Percentiles rank a stretch among this genome's conserved stretches.
Conservation (phyloP, 2,113 vertebrate species). For the Cynocephalus volans region DNA sequence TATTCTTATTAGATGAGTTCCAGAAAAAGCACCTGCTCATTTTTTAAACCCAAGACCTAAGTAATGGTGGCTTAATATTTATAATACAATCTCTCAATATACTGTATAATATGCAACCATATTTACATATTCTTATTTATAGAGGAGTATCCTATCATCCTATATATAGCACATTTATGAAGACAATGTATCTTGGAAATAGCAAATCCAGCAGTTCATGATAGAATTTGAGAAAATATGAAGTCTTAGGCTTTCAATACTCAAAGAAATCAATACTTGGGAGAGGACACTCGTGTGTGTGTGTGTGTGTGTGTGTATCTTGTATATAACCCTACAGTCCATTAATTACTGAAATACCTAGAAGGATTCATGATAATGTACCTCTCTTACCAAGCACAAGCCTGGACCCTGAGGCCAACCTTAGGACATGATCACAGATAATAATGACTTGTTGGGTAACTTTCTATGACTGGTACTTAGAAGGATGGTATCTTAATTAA, state of each 20-base stretch:
- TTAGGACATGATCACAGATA: not conserved
- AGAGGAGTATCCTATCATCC: not conserved
- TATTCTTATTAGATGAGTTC: not conserved
- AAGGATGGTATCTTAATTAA: conserved; percentile 44
- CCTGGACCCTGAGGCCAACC: not conserved
- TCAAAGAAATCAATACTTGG: not conserved
- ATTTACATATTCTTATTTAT: not conserved
- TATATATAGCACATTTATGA: not conserved
- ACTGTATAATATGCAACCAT: not conserved
- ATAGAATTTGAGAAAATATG: conserved; percentile 13
- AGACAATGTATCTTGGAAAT: not conserved
- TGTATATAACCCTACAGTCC: not conserved
- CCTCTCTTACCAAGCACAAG: not conserved
- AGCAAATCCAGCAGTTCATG: conserved; percentile 24
- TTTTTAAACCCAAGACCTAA: conserved; percentile 34
- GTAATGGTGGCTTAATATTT: not conserved
- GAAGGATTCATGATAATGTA: not conserved
- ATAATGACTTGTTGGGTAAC: not conserved
- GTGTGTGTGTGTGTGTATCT: not conserved
- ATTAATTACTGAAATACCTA: conserved; percentile 31
- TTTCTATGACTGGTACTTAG: not conserved
- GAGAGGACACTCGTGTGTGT: not conserved
- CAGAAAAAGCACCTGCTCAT: conserved; percentile 8
- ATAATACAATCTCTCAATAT: not conserved
- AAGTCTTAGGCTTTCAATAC: not conserved